A percentile compares a stretch with the other conserved stretches of the same genome.
phyloP scores from a whole-genome alignment of 2,797 vertebrate genomes.

The Cyclopterus lumpus region DNA sequence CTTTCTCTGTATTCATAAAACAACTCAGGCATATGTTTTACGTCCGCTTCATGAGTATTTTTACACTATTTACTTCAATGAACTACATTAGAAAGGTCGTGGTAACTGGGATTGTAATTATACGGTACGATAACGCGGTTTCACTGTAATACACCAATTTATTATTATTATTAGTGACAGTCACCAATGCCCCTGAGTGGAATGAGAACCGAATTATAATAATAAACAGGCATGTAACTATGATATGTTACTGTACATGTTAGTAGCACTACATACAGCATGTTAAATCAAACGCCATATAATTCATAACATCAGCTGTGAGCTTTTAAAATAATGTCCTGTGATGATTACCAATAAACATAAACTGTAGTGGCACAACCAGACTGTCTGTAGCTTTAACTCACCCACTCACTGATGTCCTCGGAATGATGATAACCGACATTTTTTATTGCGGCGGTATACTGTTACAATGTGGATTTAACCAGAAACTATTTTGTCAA shows the following conservation, averaged over 20 bases:
- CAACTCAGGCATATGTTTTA: slow-evolving; percentile 45
- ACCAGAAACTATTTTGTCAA: slow-evolving; percentile 20
- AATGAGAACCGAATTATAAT: neutral
- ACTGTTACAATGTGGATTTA: neutral
- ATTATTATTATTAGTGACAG: neutral
- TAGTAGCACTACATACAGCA: neutral
- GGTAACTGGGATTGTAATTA: neutral
- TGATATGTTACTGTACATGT: neutral
- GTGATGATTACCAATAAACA: too few species aligned
- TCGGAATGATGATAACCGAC: neutral
- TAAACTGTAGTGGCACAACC: too few species aligned
- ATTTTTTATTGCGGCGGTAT: neutral
- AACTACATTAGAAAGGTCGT: neutral
- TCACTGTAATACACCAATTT: neutral
- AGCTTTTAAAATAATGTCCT: neutral
- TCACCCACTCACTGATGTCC: neutral
- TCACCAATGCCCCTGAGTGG: neutral
- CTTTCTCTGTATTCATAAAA: slow-evolving; percentile 47
- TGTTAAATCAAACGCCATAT: neutral
- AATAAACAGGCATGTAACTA: neutral
- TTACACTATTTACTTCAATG: slow-evolving; percentile 28
- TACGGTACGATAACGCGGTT: neutral
- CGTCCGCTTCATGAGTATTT: slow-evolving; percentile 48
- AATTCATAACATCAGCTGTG: neutral
- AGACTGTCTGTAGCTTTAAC: neutral